Base-by-base conservation (phyloP, 1,140 invertebrate species). In the Aradophagus sp. region DNA sequence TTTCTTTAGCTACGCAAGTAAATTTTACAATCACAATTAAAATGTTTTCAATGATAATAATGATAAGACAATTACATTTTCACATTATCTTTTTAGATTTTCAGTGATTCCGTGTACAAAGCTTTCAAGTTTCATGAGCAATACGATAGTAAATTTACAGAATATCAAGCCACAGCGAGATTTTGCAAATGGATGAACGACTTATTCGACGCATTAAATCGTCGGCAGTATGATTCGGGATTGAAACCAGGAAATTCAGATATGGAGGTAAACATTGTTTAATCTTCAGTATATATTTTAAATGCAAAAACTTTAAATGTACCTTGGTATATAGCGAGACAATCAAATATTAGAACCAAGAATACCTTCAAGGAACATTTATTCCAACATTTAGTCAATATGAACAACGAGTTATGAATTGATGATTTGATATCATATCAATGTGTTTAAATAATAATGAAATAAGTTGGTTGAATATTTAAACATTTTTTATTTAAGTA, bases 181-280 rank as follows among this genome's bases (percentile, higher is more conserved):
- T 47, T 47, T n/a, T 47, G 44, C n/a, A 31, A 34, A 47, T 47
- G 26, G 27, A 44, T 58, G 1, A 45, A 58, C 10, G 32, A 58
- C 17, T 2, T 58, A 11, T 58, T 58, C 11, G 39, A 58, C 11
- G 53, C 39, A 1, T 8, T 58, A 11, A 58, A 58, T 13, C 6
- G 29, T 8, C 32, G 14, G 3, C 12, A 36, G 5, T 16, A 27
- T 7, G 23, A 44, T 11, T 7, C 2, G 4, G 38, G 29, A 42
- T 15, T 53, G 1, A 17, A 31, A 12, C 26, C 26, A 19, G 27
- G 13, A 11, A 29, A n/a, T 39, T 2, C 34, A 4, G 48, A 53
- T 29, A 27, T 29, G 2, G 8, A 10, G 39, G 39, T 39, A 39
- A 12, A 39, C 3, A 14, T 14, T 14, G 16, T 17, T 36, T 5